These are phyloP conservation scores for Heliconius eleuchia DNA, from an alignment of 1,140 invertebrate species.

Conservation along the genomic window DNA sequence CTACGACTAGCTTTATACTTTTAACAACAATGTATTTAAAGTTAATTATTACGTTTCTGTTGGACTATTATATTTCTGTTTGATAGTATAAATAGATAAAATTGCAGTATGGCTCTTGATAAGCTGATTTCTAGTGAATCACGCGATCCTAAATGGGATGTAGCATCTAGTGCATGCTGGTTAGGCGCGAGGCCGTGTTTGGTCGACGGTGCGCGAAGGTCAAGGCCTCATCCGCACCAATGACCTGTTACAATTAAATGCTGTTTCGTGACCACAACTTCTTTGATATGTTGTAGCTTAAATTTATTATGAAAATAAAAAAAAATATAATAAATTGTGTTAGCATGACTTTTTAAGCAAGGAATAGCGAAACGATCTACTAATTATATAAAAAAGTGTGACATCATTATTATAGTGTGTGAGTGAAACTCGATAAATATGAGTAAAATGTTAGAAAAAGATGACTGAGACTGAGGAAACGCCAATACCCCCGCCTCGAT, in stretches of 20 bases:
- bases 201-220: slow-evolving; percentile 68
- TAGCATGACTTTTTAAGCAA: neutral
- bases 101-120: slow-evolving; percentile 22
- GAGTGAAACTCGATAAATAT: slow-evolving; percentile 36
- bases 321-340: neutral
- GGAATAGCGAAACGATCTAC: neutral
- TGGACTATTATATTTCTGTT: neutral
- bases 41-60: neutral
- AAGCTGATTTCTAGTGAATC: slow-evolving; percentile 45
- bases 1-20: neutral
- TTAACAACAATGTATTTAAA: neutral
- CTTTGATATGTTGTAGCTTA: neutral
- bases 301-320: neutral
- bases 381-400: slow-evolving; percentile 32
- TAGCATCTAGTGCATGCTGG: slow-evolving; percentile 60
- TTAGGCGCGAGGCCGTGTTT: slow-evolving; percentile 59
- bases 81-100: slow-evolving; percentile 29
- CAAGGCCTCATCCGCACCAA: slow-evolving; percentile 68
- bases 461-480: slow-evolving; percentile 41
- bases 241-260: slow-evolving; percentile 48
- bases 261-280: slow-evolving; percentile 24
- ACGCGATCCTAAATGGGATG: slow-evolving; percentile 52
- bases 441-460: slow-evolving; percentile 37
- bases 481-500: slow-evolving; percentile 74
- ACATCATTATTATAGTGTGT: slow-evolving; percentile 49